Base-by-base conservation (phyloP, 2,797 vertebrate genomes). In the Aselliscus stoliczkanus region DNA sequence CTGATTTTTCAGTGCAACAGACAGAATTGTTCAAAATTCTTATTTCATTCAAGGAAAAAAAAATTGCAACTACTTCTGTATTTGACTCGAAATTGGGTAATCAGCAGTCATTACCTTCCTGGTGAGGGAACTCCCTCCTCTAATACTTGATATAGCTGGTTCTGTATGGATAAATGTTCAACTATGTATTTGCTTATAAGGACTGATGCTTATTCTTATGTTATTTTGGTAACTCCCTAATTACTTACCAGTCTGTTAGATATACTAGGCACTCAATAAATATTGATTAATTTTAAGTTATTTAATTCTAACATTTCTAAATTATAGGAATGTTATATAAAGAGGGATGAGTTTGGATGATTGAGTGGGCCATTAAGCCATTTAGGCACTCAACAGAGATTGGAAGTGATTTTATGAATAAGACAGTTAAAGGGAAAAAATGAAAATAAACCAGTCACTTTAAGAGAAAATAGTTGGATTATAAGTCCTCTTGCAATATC, bases 261-360 rank as follows among this genome's bases (percentile, higher is more conserved):
- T 83, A 17, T 76, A 58, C 50, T 31, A 52, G 80, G 23, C 88
- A 21, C 14, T 90, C 27, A 64, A 54, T 88, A 79, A 88, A 88
- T 42, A 76, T 29, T 70, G 50, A 87, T 89, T 77, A 60, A 70
- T 88, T 85, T 60, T 85, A 86, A 81, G 21, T 92, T 90, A 67
- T 42, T 93, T 56, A 83, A 93, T 86, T 95, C n/a, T 83, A 93
- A 75, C 18, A 47, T 37, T 82, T 84, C 17, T 58, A 44, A 90
- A 77, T 73, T 56, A 52, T 58, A 52, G 58, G 27, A 67, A n/a
- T 76, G 29, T 75, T 88, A 58, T 25, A 15, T 73, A 67, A 44
- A 69, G 31, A 88, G 15, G 7, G 23, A 70, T 42, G 44, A 87
- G 23, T 72, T 84, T 84, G 42, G 60, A n/a, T 54, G 25, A 21